Conservation (phyloP, 2,113 vertebrate genomes). For the Brachyistius frenatus region DNA sequence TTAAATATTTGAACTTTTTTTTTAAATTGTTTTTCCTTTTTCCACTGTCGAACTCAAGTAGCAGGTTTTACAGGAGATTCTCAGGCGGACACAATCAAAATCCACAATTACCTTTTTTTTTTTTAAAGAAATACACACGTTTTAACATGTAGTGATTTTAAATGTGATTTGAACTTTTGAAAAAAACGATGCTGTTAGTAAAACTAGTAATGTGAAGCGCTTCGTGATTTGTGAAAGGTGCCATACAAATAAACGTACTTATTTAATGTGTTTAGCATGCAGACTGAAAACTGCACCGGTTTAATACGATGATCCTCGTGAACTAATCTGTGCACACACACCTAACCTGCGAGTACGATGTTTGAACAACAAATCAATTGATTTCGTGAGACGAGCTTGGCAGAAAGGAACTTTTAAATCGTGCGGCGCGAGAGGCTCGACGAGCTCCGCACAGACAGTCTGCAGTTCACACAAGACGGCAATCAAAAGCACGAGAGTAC, state of each 20-base stretch:
- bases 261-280: too few species aligned
- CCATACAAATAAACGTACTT: too few species aligned
- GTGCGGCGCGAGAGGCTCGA: not conserved
- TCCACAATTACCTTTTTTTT: too few species aligned
- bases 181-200: too few species aligned
- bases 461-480: slow-evolving; percentile 48
- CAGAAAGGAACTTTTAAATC: not conserved
- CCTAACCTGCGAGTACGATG: not conserved
- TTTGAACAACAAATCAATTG: not conserved
- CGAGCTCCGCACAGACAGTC: slow-evolving; percentile 3
- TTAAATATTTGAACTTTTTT: not conserved
- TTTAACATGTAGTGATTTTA: too few species aligned
- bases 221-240: too few species aligned
- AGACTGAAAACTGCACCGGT: not conserved
- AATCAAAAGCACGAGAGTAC: slow-evolving; percentile 34
- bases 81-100: too few species aligned
- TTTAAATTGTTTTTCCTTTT: not conserved
- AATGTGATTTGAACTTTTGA: too few species aligned
- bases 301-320: not conserved
- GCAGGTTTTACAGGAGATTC: too few species aligned
- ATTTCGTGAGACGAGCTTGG: not conserved
- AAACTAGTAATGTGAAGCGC: too few species aligned
- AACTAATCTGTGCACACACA: slow-evolving; percentile 3
- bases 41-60: too few species aligned
- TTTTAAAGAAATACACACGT: too few species aligned